Percentiles rank a stretch among this genome's conserved stretches.
Conservation (phyloP, 2,797 vertebrate species). For the Columba guinea region DNA sequence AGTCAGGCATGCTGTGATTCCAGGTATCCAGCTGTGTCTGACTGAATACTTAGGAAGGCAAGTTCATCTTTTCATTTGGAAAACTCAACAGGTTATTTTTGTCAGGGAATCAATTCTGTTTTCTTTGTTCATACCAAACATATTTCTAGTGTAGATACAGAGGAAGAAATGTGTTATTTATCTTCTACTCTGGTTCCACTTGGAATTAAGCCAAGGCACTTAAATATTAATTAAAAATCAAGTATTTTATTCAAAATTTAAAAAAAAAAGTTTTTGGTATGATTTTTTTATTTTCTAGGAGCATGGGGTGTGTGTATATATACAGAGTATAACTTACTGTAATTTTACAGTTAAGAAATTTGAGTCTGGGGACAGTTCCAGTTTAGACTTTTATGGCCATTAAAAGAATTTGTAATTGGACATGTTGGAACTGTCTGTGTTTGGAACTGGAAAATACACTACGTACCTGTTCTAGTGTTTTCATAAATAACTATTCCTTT, state of each 20-base stretch:
- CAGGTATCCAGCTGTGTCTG: not conserved
- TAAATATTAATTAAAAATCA: not conserved
- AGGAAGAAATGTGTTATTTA: not conserved
- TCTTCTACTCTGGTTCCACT: not conserved
- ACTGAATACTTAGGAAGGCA: not conserved
- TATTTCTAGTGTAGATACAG: not conserved
- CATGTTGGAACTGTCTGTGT: not conserved
- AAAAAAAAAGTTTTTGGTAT: fast-evolving
- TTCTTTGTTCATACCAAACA: not conserved
- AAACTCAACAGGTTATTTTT: not conserved
- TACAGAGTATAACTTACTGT: not conserved
- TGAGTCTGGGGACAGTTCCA: not conserved
- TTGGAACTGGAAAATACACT: not conserved
- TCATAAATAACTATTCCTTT: not conserved
- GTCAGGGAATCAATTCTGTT: not conserved
- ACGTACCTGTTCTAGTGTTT: not conserved
- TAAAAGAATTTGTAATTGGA: not conserved
- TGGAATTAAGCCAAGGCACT: not conserved
- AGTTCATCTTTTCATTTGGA: not conserved
- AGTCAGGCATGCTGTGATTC: not conserved
- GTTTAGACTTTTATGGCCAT: not conserved
- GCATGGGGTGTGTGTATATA: fast-evolving
- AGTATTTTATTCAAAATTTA: not conserved
- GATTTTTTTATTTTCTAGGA: not conserved
- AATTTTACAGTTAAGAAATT: not conserved